Percentiles rank a stretch among this genome's conserved stretches.
These are phyloP conservation scores for Tauraco erythrolophus DNA, from an alignment of 2,113 vertebrate species.

Conservation along the genomic window DNA sequence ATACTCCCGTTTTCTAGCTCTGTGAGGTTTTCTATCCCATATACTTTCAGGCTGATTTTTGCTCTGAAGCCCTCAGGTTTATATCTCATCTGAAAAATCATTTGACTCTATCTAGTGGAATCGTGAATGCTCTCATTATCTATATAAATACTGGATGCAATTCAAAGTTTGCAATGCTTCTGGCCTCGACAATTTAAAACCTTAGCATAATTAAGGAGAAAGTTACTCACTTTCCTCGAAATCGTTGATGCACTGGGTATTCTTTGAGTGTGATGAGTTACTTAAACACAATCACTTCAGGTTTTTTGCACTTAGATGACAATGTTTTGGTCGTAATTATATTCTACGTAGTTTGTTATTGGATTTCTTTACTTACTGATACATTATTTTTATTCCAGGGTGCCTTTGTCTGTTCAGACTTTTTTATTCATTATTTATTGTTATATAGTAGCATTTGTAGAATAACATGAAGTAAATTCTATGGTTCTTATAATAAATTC, in stretches of 20 bases:
- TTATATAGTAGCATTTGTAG: background rate
- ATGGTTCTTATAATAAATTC: constrained; percentile 21
- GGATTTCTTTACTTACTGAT: background rate
- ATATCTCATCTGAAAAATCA: background rate
- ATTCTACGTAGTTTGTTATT: background rate
- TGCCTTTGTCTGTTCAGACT: background rate
- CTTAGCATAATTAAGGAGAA: background rate
- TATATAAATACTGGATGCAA: background rate
- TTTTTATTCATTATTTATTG: constrained; percentile 1
- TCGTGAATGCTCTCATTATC: background rate
- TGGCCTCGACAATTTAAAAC: background rate
- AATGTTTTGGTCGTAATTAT: background rate
- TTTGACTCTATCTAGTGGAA: background rate
- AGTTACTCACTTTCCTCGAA: background rate
- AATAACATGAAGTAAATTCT: constrained; percentile 6
- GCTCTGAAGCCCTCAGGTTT: background rate
- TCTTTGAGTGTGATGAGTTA: background rate
- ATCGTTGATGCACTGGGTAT: background rate
- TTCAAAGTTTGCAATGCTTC: background rate
- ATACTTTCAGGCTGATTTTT: background rate
- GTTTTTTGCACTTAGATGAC: background rate
- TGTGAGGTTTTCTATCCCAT: background rate
- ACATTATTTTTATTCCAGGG: background rate
- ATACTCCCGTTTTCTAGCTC: background rate
- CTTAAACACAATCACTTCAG: background rate